Evolutionary conservation across 1,140 invertebrate species (phyloP), one percentile per base, ranked within the genome.

Genomic region (Cydia fagiglandana): DNA sequence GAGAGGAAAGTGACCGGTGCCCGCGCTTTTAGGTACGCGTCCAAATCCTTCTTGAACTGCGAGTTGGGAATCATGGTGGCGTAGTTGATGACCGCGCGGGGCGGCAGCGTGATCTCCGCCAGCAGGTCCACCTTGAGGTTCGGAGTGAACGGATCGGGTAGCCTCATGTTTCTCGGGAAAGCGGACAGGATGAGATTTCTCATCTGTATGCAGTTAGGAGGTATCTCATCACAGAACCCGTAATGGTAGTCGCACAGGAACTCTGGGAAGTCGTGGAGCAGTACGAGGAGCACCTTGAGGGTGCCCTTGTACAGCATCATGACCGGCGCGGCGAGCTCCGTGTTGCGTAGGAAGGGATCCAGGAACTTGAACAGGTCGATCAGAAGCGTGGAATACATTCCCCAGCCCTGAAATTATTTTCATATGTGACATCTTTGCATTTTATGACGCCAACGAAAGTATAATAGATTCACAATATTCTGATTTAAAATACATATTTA

Each of bases 171-270:
- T 50, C 98, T 94, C 13, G 99, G 99, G 85, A 99, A 99, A 9
- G 99, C 99, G 20, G 98, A 99, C 64, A 99, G 93, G 70, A 99
- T 99, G 9, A 99, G 94, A 90, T 99, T 99, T 53, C 99, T 95
- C 98, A 99, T 99, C 91, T 99, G 99, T 82, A 99, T 99, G 88
- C 99, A 99, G 89, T 99, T 99, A 0, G 98, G 97, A 78, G 99
- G 99, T 85, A 99, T 99, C 61, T 98, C 98, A 93, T 99, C 99
- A 91, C 99, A 99, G 92, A 99, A 99, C n/a, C 97, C 97, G 88
- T 99, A 99, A 88, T 99, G 98, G 89, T 99, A 99, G 86, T 99
- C 99, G 88, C 98, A 99, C 28, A 99, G 94, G 87, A 99, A 99
- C 90, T 99, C 99, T 0, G 99, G 99, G 91, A 99, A 99, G 91